phyloP scores from a whole-genome alignment of 2,797 vertebrate genomes.

The Cryptoblepharus egeriae region DNA sequence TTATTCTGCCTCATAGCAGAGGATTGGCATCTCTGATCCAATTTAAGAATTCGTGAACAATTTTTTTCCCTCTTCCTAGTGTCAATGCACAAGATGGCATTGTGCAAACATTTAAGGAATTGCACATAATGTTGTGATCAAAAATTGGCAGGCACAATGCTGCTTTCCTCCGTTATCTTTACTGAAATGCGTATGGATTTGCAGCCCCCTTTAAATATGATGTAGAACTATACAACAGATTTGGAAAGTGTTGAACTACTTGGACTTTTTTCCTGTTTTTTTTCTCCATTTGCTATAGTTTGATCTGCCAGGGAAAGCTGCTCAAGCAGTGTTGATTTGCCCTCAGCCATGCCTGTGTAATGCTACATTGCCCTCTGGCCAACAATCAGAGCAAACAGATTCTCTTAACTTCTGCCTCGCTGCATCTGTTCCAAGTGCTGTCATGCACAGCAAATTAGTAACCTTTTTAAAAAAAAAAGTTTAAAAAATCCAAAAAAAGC shows the following conservation, averaged over 20 bases:
- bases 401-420: constrained; percentile 61
- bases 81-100: too few relatives aligned
- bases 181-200: background rate
- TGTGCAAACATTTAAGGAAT: too few relatives aligned
- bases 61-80: too few relatives aligned
- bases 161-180: background rate
- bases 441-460: constrained; percentile 68
- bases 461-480: constrained; percentile 39
- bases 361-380: constrained; percentile 63
- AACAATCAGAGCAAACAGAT: constrained; percentile 67
- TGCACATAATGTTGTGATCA: constrained; percentile 11
- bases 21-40: too few relatives aligned
- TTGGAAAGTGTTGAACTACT: constrained; percentile 33
- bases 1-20: too few relatives aligned
- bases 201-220: constrained; percentile 26
- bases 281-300: constrained; percentile 26
- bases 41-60: too few relatives aligned
- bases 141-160: background rate
- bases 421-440: constrained; percentile 66
- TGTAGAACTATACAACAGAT: constrained; percentile 16
- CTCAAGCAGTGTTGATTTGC: constrained; percentile 42
- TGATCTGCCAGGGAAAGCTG: constrained; percentile 48
- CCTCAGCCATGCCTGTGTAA: constrained; percentile 31
- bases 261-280: background rate
- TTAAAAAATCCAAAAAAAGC: constrained; percentile 36